Evolutionary conservation across 1,140 invertebrate genomes (phyloP), one percentile per base, ranked within the genome.

Genomic region (Drosophila funebris): DNA sequence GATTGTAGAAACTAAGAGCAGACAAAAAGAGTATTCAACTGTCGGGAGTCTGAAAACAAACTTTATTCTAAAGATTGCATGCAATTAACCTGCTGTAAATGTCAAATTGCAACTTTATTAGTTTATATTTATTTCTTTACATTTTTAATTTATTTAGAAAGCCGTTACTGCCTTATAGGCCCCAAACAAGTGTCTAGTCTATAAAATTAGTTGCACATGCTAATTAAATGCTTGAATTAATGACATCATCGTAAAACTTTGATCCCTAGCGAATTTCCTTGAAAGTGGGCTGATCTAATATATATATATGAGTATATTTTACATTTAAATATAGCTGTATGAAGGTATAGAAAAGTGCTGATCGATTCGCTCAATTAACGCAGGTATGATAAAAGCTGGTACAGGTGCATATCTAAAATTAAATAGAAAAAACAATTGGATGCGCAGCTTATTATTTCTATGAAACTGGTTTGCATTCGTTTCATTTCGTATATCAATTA

Each of bases 371-470:
- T 56, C 29, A 52, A 61, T 68, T 69, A 69, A 53, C 67, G 48
- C 29, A 31, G 14, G 1, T 20, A 27, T 69, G 67, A 62, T 69
- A 69, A 69, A 61, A 53, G 13, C 13, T 18, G 14, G 4, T n/a
- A 3, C 8, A 20, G 20, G 7, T 69, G 57, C 36, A 52, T 52
- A 43, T 24, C 24, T 41, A n/a, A 60, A 41, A 24, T 68, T 22
- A 60, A 48, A 50, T 50, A 41, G 44, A 67, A 50, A 67, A 50
- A 58, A 58, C 18, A 62, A 69, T 62, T 69, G 44, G 36, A 52
- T 41, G 18, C 16, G 37, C 61, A 43, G 7, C 20, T 54, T 54
- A 48, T 29, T 4, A 36, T 13, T 5, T 54, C n/a, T 9, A 54
- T 11, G 16, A 63, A 54, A 39, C 43, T 27, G 14, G 31, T 50